Base-by-base conservation (phyloP, 2,113 vertebrate species). In the Pangasianodon gigas region DNA sequence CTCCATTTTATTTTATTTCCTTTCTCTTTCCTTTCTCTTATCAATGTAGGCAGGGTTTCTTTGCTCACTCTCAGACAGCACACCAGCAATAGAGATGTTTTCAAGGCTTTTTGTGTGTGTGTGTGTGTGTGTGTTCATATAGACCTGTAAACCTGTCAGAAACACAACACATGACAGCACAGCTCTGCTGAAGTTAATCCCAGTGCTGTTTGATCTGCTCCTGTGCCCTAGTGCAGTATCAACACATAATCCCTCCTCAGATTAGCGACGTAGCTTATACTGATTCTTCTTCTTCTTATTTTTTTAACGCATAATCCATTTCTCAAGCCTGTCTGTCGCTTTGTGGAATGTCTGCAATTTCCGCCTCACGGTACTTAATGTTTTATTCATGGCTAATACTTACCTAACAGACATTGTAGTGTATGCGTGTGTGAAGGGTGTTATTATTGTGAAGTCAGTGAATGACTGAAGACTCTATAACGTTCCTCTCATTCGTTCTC, bases 221-320 rank as follows among this genome's bases (percentile, higher is more conserved):
- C 7, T 54, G n/a, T 58, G 52, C 79, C 56, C 79, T 89, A 54
- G 79, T 65, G 89, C 81, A 60, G 77, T 84, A 69, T 86, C 77
- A 91, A 29, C 69, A 41, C 41, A 46, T 89, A 91, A 93, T 90
- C 89, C 89, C 88, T 91, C n/a, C 32, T 7, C 65, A 84, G 92
- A 92, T 92, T 91, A 92, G 58, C 52, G 13, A 81, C 88, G 88
- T 41, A 87, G 89, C 52, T 88, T 83, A 67, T 19, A 92, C 56
- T 54, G 67, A 3, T 44, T 41, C 90, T 90, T 91, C 87, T 91
- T 54, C 5, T 77, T 26, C 9, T 48, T 46, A 9, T 29, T 58
- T 92, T 91, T 87, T 75, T 56, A 90, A 83, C 62, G 60, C 82
- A 71, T 92, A 91, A 91, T 92, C 80, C 79, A 56, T 90, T 91